Evolutionary conservation across 1,140 invertebrate species (phyloP).

Genomic region (Pseudomyrmex flavicornis): DNA sequence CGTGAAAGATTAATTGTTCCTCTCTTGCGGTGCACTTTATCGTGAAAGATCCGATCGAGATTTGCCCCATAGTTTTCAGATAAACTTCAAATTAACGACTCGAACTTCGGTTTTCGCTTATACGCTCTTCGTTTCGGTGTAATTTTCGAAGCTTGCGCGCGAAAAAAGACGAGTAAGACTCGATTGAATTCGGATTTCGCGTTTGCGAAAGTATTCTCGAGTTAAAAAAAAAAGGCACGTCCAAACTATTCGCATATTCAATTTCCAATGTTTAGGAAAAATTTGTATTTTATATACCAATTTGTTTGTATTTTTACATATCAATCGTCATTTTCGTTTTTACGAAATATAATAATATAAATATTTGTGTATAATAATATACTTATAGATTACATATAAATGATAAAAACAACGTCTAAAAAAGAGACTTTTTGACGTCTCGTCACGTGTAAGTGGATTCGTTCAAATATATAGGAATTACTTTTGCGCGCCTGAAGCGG

Average conservation of each 20-base stretch:
- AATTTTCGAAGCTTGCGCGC: background rate
- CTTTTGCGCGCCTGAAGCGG: background rate
- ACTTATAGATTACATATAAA: background rate
- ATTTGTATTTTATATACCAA: background rate
- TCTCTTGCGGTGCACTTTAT: background rate
- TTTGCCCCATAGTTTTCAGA: background rate
- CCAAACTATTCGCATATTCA: background rate
- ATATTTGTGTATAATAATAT: background rate
- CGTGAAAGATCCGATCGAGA: background rate
- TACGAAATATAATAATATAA: no score
- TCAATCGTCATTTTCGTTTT: background rate
- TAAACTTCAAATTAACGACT: conserved; percentile 32
- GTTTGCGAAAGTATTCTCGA: background rate
- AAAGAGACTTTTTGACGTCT: background rate
- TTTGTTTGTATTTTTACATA: no score
- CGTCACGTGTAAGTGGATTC: background rate
- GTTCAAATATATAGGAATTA: background rate
- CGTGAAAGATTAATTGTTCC: background rate
- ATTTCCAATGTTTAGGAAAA: conserved; percentile 6
- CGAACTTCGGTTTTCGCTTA: background rate
- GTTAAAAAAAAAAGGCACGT: background rate
- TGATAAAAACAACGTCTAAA: background rate
- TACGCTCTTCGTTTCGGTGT: conserved; percentile 22
- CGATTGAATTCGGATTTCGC: conserved; percentile 12
- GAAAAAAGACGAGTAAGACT: background rate